These are phyloP conservation scores for Xiphorhynchus elegans DNA, from an alignment of 2,113 vertebrate genomes.

Conservation along the genomic window DNA sequence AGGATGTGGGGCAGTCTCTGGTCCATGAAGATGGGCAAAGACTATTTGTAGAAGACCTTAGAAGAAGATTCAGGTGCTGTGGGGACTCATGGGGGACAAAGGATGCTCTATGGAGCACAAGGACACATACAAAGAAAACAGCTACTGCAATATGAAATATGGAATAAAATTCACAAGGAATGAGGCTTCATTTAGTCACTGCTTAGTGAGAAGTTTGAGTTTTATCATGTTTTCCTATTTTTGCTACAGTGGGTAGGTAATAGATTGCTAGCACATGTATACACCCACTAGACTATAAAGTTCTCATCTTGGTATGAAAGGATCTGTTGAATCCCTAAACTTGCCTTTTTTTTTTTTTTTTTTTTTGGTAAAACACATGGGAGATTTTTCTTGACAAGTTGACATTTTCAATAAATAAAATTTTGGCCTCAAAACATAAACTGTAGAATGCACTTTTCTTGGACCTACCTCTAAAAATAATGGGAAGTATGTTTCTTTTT, in stretches of 20 bases:
- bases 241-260: neutral
- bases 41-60: neutral
- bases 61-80: neutral
- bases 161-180: neutral
- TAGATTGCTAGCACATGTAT: neutral
- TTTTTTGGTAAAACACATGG: neutral
- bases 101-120: neutral
- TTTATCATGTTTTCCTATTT: neutral
- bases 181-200: neutral
- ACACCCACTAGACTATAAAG: neutral
- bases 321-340: neutral
- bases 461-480: neutral
- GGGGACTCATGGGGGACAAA: neutral
- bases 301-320: neutral
- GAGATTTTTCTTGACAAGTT: neutral
- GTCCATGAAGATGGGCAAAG: neutral
- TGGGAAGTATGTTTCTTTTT: neutral
- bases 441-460: neutral
- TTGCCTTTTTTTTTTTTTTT: neutral
- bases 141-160: neutral
- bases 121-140: neutral
- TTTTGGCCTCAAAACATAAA: neutral
- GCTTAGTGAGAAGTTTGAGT: neutral
- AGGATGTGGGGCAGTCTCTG: neutral
- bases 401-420: neutral